These are phyloP conservation scores for Hoplias malabaricus DNA, from an alignment of 2,113 vertebrate genomes.

Conservation along the genomic window DNA sequence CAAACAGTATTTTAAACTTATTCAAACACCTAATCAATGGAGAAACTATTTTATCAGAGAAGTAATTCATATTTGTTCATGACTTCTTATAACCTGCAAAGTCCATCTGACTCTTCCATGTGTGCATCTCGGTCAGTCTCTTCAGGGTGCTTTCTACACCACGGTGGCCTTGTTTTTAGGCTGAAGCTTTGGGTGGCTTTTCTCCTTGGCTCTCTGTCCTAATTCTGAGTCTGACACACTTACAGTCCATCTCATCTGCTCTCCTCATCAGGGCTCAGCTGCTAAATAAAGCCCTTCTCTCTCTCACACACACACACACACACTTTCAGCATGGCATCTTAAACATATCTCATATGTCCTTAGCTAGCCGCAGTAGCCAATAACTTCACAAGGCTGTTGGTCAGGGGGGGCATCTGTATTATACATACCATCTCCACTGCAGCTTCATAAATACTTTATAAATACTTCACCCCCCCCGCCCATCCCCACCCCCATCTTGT, in stretches of 20 bases:
- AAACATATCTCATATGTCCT: neutral
- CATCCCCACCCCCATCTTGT: no score
- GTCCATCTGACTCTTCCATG: no score
- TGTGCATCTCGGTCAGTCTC: neutral
- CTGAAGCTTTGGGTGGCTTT: neutral
- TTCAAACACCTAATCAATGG: no score
- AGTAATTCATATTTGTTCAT: no score
- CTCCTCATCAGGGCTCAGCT: neutral
- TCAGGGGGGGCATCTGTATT: neutral
- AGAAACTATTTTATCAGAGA: no score
- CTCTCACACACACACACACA: neutral
- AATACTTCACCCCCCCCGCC: neutral
- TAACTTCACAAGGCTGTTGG: neutral
- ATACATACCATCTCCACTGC: neutral
- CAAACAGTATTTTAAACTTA: no score
- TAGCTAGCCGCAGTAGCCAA: neutral
- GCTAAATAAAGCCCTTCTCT: conserved; percentile 32
- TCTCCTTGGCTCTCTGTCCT: conserved; percentile 36
- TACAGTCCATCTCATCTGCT: conserved; percentile 27
- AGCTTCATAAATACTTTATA: neutral
- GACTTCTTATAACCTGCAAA: no score
- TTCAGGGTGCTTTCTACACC: conserved; percentile 21
- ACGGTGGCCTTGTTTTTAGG: conserved; percentile 35
- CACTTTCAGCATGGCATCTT: neutral
- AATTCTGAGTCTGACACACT: conserved; percentile 46